These are phyloP conservation scores for Garrulus glandarius DNA, from an alignment of 2,797 vertebrate genomes.

Conservation along the genomic window DNA sequence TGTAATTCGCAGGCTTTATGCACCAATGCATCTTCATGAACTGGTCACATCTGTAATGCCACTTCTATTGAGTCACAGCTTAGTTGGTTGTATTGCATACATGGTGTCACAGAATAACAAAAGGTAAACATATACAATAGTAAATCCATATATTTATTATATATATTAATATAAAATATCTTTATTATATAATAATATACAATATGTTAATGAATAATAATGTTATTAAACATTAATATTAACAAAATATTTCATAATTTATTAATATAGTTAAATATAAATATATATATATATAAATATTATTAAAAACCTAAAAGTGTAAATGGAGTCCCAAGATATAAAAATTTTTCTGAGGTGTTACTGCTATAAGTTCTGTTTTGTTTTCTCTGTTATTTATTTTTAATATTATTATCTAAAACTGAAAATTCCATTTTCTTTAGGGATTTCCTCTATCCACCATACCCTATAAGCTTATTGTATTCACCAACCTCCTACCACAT, in stretches of 20 bases:
- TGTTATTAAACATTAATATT: too few species aligned
- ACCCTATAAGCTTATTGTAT: background rate
- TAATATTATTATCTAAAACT: background rate
- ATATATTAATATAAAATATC: too few species aligned
- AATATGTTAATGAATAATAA: too few species aligned
- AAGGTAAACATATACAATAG: accelerated
- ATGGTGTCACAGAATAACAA: background rate
- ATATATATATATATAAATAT: too few species aligned
- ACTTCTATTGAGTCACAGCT: accelerated
- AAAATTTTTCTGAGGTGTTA: background rate
- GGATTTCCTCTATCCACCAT: background rate
- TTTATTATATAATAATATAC: too few species aligned
- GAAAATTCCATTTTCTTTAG: background rate
- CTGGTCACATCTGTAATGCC: background rate
- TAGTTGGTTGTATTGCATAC: background rate
- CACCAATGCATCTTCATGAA: background rate
- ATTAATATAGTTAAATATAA: too few species aligned
- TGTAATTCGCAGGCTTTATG: background rate
- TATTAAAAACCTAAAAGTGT: background rate
- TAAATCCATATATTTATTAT: background rate
- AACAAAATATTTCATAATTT: too few species aligned
- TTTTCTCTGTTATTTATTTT: background rate
- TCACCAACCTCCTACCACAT: background rate
- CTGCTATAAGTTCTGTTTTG: background rate
- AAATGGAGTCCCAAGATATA: background rate